Base-by-base conservation (phyloP, 2,113 vertebrate species). In the Cyprinus carpio region DNA sequence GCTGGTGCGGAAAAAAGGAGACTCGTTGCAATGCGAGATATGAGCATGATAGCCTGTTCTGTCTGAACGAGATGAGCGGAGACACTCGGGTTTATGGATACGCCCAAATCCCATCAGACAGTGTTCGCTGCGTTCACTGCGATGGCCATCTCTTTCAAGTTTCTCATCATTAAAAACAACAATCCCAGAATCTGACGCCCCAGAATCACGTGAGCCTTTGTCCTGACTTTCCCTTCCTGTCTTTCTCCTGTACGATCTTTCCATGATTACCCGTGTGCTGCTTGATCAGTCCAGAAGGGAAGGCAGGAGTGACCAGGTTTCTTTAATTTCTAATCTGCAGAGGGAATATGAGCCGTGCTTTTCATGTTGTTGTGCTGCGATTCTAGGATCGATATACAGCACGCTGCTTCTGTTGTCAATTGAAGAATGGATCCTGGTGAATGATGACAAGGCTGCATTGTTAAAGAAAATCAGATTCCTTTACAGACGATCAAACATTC, bases 31-130 rank as follows among this genome's bases (percentile, higher is more conserved):
- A 34, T 69, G 80, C 29, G 20, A 54, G 62, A 69, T 64, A 81
- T 71, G 80, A 3, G 80, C 25, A 46, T 82, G 80, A 82, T 82
- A 82, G 25, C 46, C 62, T 82, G 80, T 37, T 81, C 79, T 13
- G 37, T 67, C 62, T 67, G 40, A 67, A 23, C 20, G 65, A 69
- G 62, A 71, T 71, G 60, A 82, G 46, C 54, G 29, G 64, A 18
- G 65, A 71, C 20, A 7, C 46, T 69, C 80, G 31, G 34, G 80
- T 82, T 82, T 65, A 65, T 65, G 40, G 78, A 65, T 81, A 20
- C 49, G 78, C 37, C 25, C 40, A 81, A 29, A 81, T 65, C n/a
- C 49, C 78, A 81, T 65, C 60, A 49, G 78, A 81, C 54, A 80
- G 23, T n/a, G 58, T 46, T 37, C 78, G 16, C 23, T 6, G 60